These are phyloP conservation scores for Oxyscelio sp. DNA, from an alignment of 2,888 invertebrate genomes.

Conservation along the genomic window DNA sequence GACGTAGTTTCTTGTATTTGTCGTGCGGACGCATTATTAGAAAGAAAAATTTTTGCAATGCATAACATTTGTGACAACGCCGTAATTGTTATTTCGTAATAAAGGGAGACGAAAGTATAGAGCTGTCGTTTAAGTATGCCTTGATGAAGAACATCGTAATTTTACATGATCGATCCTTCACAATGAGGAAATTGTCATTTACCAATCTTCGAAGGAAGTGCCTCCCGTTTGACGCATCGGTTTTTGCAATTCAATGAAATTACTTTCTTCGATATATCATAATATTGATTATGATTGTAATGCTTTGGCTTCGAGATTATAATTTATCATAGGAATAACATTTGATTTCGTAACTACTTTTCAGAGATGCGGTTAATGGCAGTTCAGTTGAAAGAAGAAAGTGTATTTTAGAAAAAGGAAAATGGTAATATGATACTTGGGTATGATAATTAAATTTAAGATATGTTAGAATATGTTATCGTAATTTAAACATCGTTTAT, in stretches of 20 bases:
- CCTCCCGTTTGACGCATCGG: conserved; percentile 27
- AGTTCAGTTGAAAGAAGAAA: too few relatives aligned
- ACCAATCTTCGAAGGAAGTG: conserved; percentile 59
- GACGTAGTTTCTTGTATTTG: conserved; percentile 66
- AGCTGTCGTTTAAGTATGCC: conserved; percentile 33
- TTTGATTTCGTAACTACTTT: conserved; percentile 33
- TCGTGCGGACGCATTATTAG: conserved; percentile 55
- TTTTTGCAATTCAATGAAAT: conserved; percentile 47
- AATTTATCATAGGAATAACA: conserved; percentile 34
- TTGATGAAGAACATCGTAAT: conserved; percentile 49
- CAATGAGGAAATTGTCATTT: conserved; percentile 70
- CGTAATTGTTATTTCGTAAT: conserved; percentile 71
- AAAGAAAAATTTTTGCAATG: conserved; percentile 62
- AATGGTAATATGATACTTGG: too few relatives aligned
- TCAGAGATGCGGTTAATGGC: too few relatives aligned
- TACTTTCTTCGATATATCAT: conserved; percentile 64
- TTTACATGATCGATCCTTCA: conserved; percentile 57
- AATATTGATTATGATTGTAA: conserved; percentile 50
- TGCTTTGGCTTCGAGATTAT: not conserved
- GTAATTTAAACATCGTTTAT: too few relatives aligned
- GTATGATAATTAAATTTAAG: too few relatives aligned
- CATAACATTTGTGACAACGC: conserved; percentile 70
- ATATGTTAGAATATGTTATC: too few relatives aligned
- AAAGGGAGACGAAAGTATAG: conserved; percentile 44
- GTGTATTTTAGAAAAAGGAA: too few relatives aligned